These are phyloP conservation scores for Tinea trinotella DNA, from an alignment of 2,888 invertebrate species.

Conservation along the genomic window DNA sequence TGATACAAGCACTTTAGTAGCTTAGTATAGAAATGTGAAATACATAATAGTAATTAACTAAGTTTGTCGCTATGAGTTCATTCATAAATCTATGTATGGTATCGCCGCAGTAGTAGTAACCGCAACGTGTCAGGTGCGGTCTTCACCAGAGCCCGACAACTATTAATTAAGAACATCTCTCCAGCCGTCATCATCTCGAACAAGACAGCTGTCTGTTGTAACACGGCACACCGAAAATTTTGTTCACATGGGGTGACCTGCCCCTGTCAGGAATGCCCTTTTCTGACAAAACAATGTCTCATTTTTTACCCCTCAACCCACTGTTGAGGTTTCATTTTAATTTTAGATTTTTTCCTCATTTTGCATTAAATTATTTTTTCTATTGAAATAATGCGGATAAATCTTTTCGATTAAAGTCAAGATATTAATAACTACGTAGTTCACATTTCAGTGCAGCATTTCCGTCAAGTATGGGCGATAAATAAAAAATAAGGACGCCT, in stretches of 20 bases:
- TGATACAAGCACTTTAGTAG: too few species aligned
- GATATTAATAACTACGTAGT: neutral
- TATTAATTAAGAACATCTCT: conserved; percentile 51
- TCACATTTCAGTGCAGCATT: conserved; percentile 1
- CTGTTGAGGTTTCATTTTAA: neutral
- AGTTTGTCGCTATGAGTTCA: neutral
- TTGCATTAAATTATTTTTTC: neutral
- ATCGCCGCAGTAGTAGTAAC: neutral
- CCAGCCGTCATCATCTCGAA: conserved; percentile 50
- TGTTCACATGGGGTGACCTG: conserved; percentile 17
- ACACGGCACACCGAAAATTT: conserved; percentile 10
- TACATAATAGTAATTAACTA: too few species aligned
- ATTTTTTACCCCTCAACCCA: neutral
- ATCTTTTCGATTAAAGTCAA: neutral
- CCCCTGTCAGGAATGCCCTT: conserved; percentile 14
- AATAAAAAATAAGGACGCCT: conserved; percentile 41
- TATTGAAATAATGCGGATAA: too few species aligned
- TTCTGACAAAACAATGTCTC: conserved; percentile 6
- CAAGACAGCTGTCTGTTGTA: conserved; percentile 51
- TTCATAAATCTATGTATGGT: neutral
- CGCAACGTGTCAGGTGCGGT: conserved; percentile 17
- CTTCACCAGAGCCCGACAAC: conserved; percentile 31
- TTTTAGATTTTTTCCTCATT: neutral
- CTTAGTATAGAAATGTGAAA: too few species aligned
- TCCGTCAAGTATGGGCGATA: conserved; percentile 31